Base-by-base conservation (phyloP, 2,797 vertebrate species). In the Ammospiza maritima region DNA sequence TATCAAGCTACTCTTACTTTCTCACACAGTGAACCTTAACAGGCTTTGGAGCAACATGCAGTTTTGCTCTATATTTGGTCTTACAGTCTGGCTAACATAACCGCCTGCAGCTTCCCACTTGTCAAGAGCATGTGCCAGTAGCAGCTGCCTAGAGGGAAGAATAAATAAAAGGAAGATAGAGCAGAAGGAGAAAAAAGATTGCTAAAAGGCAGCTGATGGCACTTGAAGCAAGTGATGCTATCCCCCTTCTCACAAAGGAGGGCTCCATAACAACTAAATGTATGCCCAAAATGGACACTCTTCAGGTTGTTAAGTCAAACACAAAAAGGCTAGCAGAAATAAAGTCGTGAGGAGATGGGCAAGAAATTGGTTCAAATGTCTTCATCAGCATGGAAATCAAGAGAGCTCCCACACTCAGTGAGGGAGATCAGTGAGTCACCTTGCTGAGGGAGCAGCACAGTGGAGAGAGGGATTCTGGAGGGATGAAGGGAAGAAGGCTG, bases 121-220 rank as follows among this genome's bases (percentile, higher is more conserved):
- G 54, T 86, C 73, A 16, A 81, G 47, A 66, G 27, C 17, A 56
- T 40, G 27, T 67, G 27, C 32, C 40, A 69, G 13, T 34, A 78
- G 29, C 34, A 65, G 50, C 50, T 93, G 74, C n/a, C 27, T 86
- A 54, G 15, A 87, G n/a, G n/a, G 86, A 84, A 73, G 32, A 85
- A 76, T 21, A 47, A 77, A 11, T 3, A 50, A 85, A 82, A 34
- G 30, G 21, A 81, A 70, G 73, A 90, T 44, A 45, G 29, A 70
- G 20, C 14, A 85, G 23, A 76, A 78, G 16, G 44, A 9, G 4
- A 53, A 69, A 60, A 70, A 60, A 32, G 8, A 38, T 16, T 64
- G 23, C 48, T 69, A 45, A 42, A 62, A 82, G 26, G 58, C 13
- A 61, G 30, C 22, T 73, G n/a, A 51, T 13, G 10, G 3, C 26